phyloP scores from a whole-genome alignment of 2,113 vertebrate genomes.

The Apistogramma diplotaenia region DNA sequence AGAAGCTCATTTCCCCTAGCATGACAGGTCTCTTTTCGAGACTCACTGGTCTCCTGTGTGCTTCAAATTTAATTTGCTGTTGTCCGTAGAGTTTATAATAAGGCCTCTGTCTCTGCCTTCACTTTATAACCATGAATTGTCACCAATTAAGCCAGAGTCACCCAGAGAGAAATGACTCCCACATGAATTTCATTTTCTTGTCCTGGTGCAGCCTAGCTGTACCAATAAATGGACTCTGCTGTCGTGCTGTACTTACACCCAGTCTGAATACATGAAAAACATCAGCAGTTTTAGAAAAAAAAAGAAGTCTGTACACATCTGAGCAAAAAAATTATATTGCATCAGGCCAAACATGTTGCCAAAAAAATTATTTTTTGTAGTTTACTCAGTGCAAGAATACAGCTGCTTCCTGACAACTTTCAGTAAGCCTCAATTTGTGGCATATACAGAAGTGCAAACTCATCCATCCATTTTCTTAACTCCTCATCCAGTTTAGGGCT shows the following conservation, averaged over 20 bases:
- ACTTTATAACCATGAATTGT: not conserved
- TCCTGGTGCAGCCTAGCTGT: not conserved
- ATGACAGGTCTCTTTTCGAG: not conserved
- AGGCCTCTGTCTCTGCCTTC: conserved; percentile 18
- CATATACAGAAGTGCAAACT: not conserved
- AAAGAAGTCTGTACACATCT: too few relatives aligned
- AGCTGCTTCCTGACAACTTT: not conserved
- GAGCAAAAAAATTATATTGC: too few relatives aligned
- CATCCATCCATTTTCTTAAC: too few relatives aligned
- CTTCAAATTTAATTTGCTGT: conserved; percentile 14
- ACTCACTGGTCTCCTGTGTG: not conserved
- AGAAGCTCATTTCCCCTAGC: not conserved
- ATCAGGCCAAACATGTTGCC: too few relatives aligned
- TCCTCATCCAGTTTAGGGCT: too few relatives aligned
- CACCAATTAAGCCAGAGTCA: conserved; percentile 13
- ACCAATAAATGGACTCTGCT: not conserved
- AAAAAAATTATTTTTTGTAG: too few relatives aligned
- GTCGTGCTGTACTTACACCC: not conserved
- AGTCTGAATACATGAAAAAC: not conserved
- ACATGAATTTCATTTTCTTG: not conserved
- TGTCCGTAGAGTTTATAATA: conserved; percentile 10
- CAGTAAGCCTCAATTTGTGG: not conserved
- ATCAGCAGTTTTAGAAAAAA: not conserved
- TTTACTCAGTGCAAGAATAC: too few relatives aligned
- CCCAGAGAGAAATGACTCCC: not conserved